These are phyloP conservation scores for Chromoteleia sp. DNA, from an alignment of 2,888 invertebrate genomes.

Conservation along the genomic window DNA sequence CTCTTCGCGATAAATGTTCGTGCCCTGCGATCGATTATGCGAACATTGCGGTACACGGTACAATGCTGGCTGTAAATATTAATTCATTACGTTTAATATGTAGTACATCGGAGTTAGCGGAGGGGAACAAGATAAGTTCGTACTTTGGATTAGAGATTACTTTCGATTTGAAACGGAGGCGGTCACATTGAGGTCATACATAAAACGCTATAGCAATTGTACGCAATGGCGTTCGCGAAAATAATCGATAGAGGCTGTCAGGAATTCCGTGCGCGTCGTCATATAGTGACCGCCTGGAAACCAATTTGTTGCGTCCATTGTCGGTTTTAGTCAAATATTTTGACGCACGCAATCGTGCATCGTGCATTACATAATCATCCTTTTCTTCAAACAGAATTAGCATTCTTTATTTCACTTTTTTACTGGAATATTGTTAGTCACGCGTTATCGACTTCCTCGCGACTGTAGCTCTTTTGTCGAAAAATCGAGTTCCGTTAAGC, in stretches of 20 bases:
- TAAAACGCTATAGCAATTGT: conserved; percentile 67
- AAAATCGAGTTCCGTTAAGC: too few species aligned
- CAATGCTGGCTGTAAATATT: too few species aligned
- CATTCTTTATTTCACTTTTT: too few species aligned
- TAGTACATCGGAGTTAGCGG: conserved; percentile 14
- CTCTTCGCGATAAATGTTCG: too few species aligned
- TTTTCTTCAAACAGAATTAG: too few species aligned
- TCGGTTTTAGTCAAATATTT: conserved; percentile 49
- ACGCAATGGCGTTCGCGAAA: conserved; percentile 69
- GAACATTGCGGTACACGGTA: too few species aligned
- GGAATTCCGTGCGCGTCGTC: conserved; percentile 69
- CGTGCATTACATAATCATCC: conserved; percentile 5
- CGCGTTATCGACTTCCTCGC: too few species aligned
- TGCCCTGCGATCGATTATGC: too few species aligned
- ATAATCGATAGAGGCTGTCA: conserved; percentile 70
- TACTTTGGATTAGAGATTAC: conserved; percentile 46
- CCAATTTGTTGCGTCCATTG: conserved; percentile 66
- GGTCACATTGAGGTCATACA: conserved; percentile 69
- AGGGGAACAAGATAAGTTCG: conserved; percentile 38
- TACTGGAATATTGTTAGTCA: too few species aligned
- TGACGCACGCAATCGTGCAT: conserved; percentile 32
- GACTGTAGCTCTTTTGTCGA: too few species aligned
- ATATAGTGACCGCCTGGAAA: conserved; percentile 68
- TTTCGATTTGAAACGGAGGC: conserved; percentile 54
- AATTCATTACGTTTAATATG: conserved; percentile 38